Conservation (phyloP, 35 echinoderm and acorn worm genomes). For the Antedon bifida region DNA sequence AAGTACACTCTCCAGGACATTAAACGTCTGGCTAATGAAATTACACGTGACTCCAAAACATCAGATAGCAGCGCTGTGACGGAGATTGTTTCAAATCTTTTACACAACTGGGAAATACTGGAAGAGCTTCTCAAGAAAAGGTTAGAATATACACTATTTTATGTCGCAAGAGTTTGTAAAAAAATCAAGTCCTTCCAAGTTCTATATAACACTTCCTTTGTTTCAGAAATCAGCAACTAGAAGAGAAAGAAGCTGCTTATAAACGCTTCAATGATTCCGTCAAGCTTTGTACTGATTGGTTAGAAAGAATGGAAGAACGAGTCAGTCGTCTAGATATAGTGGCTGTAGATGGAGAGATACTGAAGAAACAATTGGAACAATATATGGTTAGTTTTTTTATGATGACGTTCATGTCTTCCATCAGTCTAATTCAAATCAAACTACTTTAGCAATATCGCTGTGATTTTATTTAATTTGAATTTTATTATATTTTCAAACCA, state of each 20-base stretch:
- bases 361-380: slow-evolving; percentile 49
- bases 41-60: slow-evolving; percentile 62
- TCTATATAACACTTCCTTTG: too few species aligned
- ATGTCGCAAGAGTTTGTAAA: too few species aligned
- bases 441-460: too few species aligned
- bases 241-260: slow-evolving; percentile 84
- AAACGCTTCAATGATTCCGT: slow-evolving; percentile 61
- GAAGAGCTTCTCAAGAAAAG: slow-evolving; percentile 70
- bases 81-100: slow-evolving; percentile 69
- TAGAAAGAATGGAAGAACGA: slow-evolving; percentile 81
- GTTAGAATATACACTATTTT: slow-evolving; percentile 1
- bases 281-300: slow-evolving; percentile 50
- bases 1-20: slow-evolving; percentile 73
- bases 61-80: slow-evolving; percentile 45
- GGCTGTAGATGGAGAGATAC: slow-evolving; percentile 56
- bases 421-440: too few species aligned
- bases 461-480: too few species aligned
- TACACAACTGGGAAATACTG: slow-evolving; percentile 84
- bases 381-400: slow-evolving; percentile 36
- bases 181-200: too few species aligned
- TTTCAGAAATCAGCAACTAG: slow-evolving; percentile 64
- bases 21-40: slow-evolving; percentile 77
- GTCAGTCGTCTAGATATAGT: slow-evolving; percentile 33
- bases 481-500: too few species aligned
- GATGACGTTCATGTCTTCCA: background rate